These are phyloP conservation scores for Pheosia tremula DNA, from an alignment of 2,888 invertebrate species.

Conservation along the genomic window DNA sequence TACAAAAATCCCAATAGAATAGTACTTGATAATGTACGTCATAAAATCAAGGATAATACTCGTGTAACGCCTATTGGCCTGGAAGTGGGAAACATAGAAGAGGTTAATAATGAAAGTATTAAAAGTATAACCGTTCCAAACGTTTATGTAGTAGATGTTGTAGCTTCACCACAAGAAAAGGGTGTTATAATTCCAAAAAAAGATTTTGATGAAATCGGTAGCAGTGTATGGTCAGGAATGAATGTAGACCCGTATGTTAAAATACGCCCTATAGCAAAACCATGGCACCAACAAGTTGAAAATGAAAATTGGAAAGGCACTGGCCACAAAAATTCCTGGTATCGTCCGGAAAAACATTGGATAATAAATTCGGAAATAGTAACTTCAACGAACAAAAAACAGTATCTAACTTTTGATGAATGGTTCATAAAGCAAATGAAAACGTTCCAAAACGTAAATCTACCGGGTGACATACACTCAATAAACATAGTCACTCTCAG, in stretches of 20 bases:
- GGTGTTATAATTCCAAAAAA: background rate
- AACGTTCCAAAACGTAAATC: constrained; percentile 29
- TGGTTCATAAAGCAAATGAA: constrained; percentile 54
- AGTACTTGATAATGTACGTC: constrained; percentile 7
- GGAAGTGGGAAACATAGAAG: constrained; percentile 22
- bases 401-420: constrained; percentile 41
- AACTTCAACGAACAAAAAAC: constrained; percentile 1
- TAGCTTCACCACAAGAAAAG: background rate
- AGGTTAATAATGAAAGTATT: constrained; percentile 6
- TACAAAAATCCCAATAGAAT: constrained; percentile 19
- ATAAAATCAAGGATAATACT: background rate
- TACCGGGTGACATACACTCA: constrained; percentile 25
- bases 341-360: background rate
- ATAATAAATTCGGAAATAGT: background rate
- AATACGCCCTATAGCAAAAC: background rate
- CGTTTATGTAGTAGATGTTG: background rate
- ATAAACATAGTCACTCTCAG: constrained; percentile 41
- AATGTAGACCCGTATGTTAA: background rate
- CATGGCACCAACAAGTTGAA: background rate
- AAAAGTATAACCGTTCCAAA: background rate
- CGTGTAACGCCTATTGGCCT: constrained; percentile 22
- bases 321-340: background rate
- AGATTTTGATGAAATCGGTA: background rate
- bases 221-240: background rate
- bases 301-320: background rate